A percentile compares a stretch with the other conserved stretches of the same genome.
Evolutionary conservation across 2,113 vertebrate species (phyloP).

Genomic region (Pungitius pungitius): DNA sequence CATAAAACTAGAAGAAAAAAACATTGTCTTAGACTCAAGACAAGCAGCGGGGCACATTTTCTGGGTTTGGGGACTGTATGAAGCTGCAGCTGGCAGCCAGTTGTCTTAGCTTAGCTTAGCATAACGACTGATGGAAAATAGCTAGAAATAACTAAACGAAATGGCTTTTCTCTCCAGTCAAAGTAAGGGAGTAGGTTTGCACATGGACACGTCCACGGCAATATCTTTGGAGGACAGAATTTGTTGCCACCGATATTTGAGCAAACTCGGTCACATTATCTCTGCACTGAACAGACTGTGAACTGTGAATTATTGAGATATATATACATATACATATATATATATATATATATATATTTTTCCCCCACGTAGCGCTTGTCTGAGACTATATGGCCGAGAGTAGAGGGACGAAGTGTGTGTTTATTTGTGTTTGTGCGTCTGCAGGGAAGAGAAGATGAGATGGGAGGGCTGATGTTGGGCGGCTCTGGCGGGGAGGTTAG

Average conservation of each 20-base stretch:
- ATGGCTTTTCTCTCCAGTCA: too few species aligned
- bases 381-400: conserved; percentile 42
- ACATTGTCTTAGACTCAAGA: background rate
- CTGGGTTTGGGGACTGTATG: background rate
- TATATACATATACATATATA: too few species aligned
- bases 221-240: too few species aligned
- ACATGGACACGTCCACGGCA: too few species aligned
- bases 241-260: too few species aligned
- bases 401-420: conserved; percentile 36
- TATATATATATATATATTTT: too few species aligned
- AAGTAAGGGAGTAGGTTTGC: too few species aligned
- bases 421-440: conserved; percentile 48
- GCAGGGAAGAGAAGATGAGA: conserved; percentile 32
- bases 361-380: conserved; percentile 45
- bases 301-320: too few species aligned
- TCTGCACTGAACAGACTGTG: too few species aligned
- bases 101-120: background rate
- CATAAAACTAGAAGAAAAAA: background rate
- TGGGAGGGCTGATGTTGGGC: conserved; percentile 50
- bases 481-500: conserved; percentile 29
- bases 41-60: background rate
- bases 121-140: background rate
- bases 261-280: too few species aligned
- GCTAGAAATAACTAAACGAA: too few species aligned
- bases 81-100: background rate